Conservation (phyloP, 2,888 invertebrate species). For the Gryllus longicercus region DNA sequence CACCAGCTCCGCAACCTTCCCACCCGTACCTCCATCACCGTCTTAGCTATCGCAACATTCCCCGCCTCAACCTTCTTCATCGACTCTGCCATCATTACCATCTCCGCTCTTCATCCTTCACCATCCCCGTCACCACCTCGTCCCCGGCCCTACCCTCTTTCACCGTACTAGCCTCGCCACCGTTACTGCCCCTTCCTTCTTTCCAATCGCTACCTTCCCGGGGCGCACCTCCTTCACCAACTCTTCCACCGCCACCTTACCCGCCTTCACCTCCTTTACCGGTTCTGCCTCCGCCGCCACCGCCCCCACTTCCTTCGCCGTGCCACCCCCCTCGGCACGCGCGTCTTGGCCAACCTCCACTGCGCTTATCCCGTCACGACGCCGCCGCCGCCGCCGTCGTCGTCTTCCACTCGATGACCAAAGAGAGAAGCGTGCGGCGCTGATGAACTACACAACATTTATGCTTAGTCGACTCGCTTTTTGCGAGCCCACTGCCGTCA, state of each 20-base stretch:
- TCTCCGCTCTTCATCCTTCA: slow-evolving; percentile 43
- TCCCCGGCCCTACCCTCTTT: slow-evolving; percentile 40
- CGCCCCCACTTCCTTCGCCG: neutral
- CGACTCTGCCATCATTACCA: slow-evolving; percentile 37
- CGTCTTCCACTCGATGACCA: too few relatives aligned
- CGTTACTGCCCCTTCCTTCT: neutral
- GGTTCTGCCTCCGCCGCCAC: too few relatives aligned
- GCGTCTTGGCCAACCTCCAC: too few relatives aligned
- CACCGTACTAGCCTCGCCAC: slow-evolving; percentile 32
- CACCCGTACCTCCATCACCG: slow-evolving; percentile 25
- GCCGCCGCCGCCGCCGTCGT: too few relatives aligned
- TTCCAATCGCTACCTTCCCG: neutral
- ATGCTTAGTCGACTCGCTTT: too few relatives aligned
- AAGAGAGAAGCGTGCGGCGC: too few relatives aligned
- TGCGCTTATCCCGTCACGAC: too few relatives aligned
- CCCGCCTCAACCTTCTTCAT: slow-evolving; percentile 37
- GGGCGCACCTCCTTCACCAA: neutral
- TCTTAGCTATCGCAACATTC: slow-evolving; percentile 28
- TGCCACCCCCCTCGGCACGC: neutral
- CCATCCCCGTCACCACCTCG: slow-evolving; percentile 41
- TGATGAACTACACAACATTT: too few relatives aligned
- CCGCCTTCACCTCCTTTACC: too few relatives aligned
- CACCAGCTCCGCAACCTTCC: slow-evolving; percentile 20
- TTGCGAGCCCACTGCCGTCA: too few relatives aligned
- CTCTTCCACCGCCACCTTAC: neutral